Percentiles rank a stretch among this genome's conserved stretches.
These are phyloP conservation scores for Philopotamus ludificatus DNA, from an alignment of 1,140 invertebrate species.

Conservation along the genomic window DNA sequence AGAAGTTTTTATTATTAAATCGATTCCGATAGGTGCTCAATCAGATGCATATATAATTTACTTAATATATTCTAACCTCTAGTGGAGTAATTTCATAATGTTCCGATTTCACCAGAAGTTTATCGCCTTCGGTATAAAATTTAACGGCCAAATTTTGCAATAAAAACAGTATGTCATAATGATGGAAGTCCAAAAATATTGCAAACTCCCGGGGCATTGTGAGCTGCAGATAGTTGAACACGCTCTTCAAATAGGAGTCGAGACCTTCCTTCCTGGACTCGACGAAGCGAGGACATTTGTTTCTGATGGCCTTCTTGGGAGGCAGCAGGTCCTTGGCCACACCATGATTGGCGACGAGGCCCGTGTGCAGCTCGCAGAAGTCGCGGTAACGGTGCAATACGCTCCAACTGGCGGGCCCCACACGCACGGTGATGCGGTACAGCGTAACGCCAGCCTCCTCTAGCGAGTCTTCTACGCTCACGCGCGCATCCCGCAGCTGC, in stretches of 20 bases:
- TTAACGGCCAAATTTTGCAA: constrained; percentile 74
- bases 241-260: constrained; percentile 76
- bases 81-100: constrained; percentile 68
- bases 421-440: constrained; percentile 54
- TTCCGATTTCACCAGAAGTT: constrained; percentile 59
- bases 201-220: constrained; percentile 74
- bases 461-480: constrained; percentile 49
- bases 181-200: constrained; percentile 76
- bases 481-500: constrained; percentile 46
- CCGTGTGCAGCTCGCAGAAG: constrained; percentile 84
- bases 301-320: constrained; percentile 79
- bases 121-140: constrained; percentile 70
- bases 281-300: constrained; percentile 74
- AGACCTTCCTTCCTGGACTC: constrained; percentile 77
- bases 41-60: background rate
- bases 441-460: constrained; percentile 54
- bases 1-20: background rate
- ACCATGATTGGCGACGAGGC: constrained; percentile 73
- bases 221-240: constrained; percentile 70
- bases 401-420: constrained; percentile 68
- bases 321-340: constrained; percentile 80
- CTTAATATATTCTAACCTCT: constrained; percentile 60
- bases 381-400: constrained; percentile 85
- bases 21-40: background rate
- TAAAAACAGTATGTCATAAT: constrained; percentile 81